Conservation (phyloP, 2,113 vertebrate genomes). For the Spizaetus ornatus region DNA sequence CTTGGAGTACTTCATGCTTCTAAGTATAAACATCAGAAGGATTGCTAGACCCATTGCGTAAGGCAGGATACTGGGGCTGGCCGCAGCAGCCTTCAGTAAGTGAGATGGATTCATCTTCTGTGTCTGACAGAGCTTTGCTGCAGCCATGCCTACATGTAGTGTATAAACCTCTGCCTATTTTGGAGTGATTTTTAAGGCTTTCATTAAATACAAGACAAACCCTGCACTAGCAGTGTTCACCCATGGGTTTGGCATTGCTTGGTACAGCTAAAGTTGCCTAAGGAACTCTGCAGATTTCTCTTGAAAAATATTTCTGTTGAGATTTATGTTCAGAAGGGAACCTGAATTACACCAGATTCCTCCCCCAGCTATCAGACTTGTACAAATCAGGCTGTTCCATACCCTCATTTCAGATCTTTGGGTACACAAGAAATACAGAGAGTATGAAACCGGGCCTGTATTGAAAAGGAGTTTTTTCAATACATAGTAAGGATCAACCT, state of each 20-base stretch:
- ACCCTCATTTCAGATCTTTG: background rate
- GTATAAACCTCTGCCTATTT: background rate
- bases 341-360: background rate
- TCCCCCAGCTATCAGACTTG: background rate
- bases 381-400: background rate
- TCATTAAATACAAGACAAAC: background rate
- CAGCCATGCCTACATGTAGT: background rate
- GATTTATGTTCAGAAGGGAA: background rate
- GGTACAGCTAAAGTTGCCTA: background rate
- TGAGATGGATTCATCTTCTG: background rate
- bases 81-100: background rate
- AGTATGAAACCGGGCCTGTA: background rate
- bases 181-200: background rate
- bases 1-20: background rate
- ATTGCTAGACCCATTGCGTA: background rate
- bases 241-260: background rate
- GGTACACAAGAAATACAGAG: background rate
- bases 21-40: background rate
- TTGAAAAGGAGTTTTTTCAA: background rate
- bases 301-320: background rate
- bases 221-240: background rate
- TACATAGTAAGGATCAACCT: background rate
- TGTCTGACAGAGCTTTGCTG: background rate
- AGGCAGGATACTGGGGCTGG: background rate
- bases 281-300: background rate